Evolutionary conservation across 2,113 vertebrate species (phyloP).

Genomic region (Sinocyclocheilus anshuiensis): DNA sequence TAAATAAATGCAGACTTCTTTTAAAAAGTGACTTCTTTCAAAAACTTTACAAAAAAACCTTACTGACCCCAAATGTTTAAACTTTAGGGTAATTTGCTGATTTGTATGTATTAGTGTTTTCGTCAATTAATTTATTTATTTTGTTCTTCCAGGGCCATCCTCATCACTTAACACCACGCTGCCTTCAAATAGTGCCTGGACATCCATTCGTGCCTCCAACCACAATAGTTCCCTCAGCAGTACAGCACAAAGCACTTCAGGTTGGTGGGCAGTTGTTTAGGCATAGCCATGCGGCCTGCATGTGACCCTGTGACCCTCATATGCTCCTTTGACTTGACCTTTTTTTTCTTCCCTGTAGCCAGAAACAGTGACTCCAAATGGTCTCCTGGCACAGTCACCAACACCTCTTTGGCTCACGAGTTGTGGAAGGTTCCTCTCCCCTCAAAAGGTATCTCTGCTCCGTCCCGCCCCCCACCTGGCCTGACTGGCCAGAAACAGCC

Average conservation of each 20-base stretch:
- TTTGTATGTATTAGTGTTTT: not conserved
- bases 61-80: not conserved
- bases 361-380: slow-evolving; percentile 99
- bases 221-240: slow-evolving; percentile 99
- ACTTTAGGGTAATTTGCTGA: not conserved
- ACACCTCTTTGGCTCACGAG: slow-evolving; percentile 98
- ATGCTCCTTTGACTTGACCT: not conserved
- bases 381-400: slow-evolving; percentile 94
- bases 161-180: slow-evolving; percentile 99
- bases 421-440: slow-evolving; percentile 99
- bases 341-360: slow-evolving; percentile 73
- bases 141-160: slow-evolving; percentile 86
- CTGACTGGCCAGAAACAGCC: slow-evolving; percentile 94
- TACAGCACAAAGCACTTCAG: slow-evolving; percentile 99
- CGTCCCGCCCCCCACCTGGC: slow-evolving; percentile 95
- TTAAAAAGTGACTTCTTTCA: too few species aligned
- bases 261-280: slow-evolving; percentile 62
- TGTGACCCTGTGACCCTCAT: not conserved
- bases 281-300: slow-evolving; percentile 44
- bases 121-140: too few species aligned
- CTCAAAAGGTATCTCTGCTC: slow-evolving; percentile 92
- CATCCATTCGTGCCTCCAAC: slow-evolving; percentile 99
- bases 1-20: not conserved
- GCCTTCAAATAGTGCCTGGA: slow-evolving; percentile 99
- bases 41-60: not conserved